Evolutionary conservation across 1,140 invertebrate species (phyloP), one percentile per base, ranked within the genome.

Genomic region (Mylabris phalerata): DNA sequence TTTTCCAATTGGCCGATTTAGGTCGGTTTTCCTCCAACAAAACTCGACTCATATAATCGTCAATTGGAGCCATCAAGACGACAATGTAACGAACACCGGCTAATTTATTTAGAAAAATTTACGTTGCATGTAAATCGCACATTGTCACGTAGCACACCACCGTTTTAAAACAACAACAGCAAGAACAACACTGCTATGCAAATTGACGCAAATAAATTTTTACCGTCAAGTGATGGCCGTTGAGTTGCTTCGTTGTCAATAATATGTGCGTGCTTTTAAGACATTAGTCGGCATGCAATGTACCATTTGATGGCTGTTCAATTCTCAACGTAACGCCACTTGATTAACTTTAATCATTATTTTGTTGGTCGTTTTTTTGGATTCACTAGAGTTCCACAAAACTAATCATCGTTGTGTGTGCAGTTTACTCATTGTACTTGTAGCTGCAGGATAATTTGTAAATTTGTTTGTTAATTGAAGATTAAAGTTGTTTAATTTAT

Each of bases 301-400:
- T 19, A 19, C 19, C 19, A 19, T 47, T 42, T 43, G 60, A 62
- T 62, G 32, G 50, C 50, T 62, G 43, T 52, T 62, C 59, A 62
- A 62, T 62, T 62, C 59, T 56, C 32, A 62, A 59, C 25, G 55
- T 62, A 62, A 62, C 59, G 54, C 54, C 48, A 45, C 57, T 32
- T 32, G 32, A 32, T 32, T 32, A 32, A 32, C 32, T 32, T 32
- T 7, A 32, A 32, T 32, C 32, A 32, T 32, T 32, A 32, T 4
- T 32, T 32, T 32, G 4, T 32, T 32, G 32, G 19, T 19, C 19
- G 19, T 19, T 32, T 32, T 32, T 32, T 4, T 32, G 32, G 32
- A 19, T 19, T 19, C 19, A 19, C 19, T 19, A 19, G 19, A 19
- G 19, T 19, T 19, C 19, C 19, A 19, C 19, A 19, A 19, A 19